Evolutionary conservation across 2,113 vertebrate genomes (phyloP).

Genomic region (Leiothrix lutea): DNA sequence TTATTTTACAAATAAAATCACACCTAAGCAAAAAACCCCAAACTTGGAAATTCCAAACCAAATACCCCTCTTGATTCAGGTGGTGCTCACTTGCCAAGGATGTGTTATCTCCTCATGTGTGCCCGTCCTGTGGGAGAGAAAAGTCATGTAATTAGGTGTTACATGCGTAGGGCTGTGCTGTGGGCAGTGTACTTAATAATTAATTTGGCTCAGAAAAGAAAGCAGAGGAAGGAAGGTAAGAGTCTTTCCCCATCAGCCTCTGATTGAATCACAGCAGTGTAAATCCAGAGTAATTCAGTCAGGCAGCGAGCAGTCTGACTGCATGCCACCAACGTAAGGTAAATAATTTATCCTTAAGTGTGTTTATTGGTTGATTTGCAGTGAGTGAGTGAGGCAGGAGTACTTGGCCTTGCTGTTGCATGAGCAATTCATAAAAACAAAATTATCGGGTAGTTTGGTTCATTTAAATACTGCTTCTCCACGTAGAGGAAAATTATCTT

Average conservation of each 20-base stretch:
- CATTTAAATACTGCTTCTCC: constrained; percentile 33
- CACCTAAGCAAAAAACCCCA: not conserved
- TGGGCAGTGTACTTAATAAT: not conserved
- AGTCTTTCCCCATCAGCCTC: not conserved
- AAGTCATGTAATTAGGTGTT: not conserved
- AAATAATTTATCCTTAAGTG: constrained; percentile 48
- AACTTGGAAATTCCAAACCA: not conserved
- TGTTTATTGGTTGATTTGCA: constrained; percentile 33
- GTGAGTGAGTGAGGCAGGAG: constrained; percentile 12
- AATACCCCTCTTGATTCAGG: not conserved
- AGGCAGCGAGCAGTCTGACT: not conserved
- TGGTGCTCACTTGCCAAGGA: not conserved
- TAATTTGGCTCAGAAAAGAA: constrained; percentile 21
- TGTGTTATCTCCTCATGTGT: not conserved
- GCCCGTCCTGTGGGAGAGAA: not conserved
- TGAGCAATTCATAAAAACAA: constrained; percentile 45
- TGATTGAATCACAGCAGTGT: constrained; percentile 28
- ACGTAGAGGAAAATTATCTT: constrained; percentile 16
- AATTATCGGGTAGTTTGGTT: constrained; percentile 46
- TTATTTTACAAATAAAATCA: not conserved
- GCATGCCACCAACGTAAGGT: not conserved
- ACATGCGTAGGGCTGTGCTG: not conserved
- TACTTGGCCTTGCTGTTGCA: constrained; percentile 24
- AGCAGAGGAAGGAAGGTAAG: constrained; percentile 5
- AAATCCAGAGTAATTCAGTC: constrained; percentile 21